Base-by-base conservation (phyloP, 1,140 invertebrate species). In the Bombus cullumanus region DNA sequence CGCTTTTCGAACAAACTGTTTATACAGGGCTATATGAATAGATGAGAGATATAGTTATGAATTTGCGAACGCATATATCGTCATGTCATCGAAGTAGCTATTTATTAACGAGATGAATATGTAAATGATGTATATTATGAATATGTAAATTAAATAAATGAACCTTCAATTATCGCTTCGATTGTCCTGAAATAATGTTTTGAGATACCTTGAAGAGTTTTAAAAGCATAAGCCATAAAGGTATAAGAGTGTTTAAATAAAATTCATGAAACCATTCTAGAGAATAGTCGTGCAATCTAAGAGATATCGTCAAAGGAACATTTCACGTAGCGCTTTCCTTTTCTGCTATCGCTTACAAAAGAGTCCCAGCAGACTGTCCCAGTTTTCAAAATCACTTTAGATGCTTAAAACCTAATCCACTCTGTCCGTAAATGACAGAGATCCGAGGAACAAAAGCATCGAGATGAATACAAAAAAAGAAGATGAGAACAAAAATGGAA, bases 401-500 rank as follows among this genome's bases (percentile, higher is more conserved):
- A 59, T 22, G 41, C 18, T 34, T n/a, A 64, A 59, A 39, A 62
- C 25, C 53, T 64, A 77, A 59, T 62, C 57, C 57, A 31, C 75
- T 31, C 9, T 13, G 41, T 59, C 18, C 37, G 62, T 66, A 53
- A 76, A 37, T 34, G 62, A 28, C 34, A 10, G 73, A 39, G 34
- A 83, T 83, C 69, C 62, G 22, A 31, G 37, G 37, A 59, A 83
- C 82, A 83, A 78, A 59, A n/a, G 64, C 25, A 53, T 66, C 31
- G 43, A 64, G 47, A 41, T 62, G 37, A 81, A 73, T 41, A 15
- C 25, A 18, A 13, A 28, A 22, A 13, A 59, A 22, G 6, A 41
- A 34, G 28, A 28, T 28, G n/a, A 31, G n/a, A 31, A 37, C 28
- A n/a, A 59, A 81, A 81, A 41, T 43, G 34, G 43, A 71, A 62